A percentile compares a stretch with the other conserved stretches of the same genome.
Evolutionary conservation across 1,140 invertebrate species (phyloP).

Genomic region (Gonioctena quinquepunctata): DNA sequence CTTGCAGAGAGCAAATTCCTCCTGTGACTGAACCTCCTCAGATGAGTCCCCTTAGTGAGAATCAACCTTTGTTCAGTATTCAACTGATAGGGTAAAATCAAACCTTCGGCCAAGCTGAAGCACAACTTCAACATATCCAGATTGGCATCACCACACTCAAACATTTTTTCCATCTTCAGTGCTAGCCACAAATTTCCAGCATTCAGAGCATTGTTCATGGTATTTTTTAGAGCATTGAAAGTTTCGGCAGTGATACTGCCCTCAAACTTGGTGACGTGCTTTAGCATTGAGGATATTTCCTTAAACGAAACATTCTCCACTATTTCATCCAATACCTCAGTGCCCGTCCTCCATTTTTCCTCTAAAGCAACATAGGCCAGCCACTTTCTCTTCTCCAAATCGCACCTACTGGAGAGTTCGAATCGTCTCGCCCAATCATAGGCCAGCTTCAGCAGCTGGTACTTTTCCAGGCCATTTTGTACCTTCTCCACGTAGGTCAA

Average conservation of each 20-base stretch:
- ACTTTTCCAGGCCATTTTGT: constrained; percentile 54
- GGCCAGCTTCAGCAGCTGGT: constrained; percentile 60
- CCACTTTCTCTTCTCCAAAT: constrained; percentile 63
- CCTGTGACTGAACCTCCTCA: constrained; percentile 33
- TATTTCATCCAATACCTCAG: background rate
- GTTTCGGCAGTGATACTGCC: constrained; percentile 16
- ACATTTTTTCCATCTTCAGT: constrained; percentile 57
- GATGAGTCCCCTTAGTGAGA: constrained; percentile 34
- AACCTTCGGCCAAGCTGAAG: constrained; percentile 58
- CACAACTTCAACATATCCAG: constrained; percentile 58
- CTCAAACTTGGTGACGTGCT: constrained; percentile 17
- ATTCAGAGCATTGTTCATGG: constrained; percentile 27
- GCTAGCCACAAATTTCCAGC: constrained; percentile 48
- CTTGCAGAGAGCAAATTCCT: constrained; percentile 35
- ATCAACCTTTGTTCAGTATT: constrained; percentile 48
- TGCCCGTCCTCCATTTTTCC: constrained; percentile 20
- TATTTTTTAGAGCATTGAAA: constrained; percentile 15
- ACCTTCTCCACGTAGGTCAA: constrained; percentile 59
- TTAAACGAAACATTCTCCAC: constrained; percentile 27
- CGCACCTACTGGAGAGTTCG: constrained; percentile 54
- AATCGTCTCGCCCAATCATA: constrained; percentile 60
- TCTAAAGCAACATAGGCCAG: constrained; percentile 57
- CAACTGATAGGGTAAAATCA: constrained; percentile 51
- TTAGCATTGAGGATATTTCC: constrained; percentile 34
- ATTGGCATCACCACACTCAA: constrained; percentile 54